Percentiles rank a stretch among this genome's conserved stretches.
phyloP scores from a whole-genome alignment of 2,797 vertebrate genomes.

The Characodon lateralis region DNA sequence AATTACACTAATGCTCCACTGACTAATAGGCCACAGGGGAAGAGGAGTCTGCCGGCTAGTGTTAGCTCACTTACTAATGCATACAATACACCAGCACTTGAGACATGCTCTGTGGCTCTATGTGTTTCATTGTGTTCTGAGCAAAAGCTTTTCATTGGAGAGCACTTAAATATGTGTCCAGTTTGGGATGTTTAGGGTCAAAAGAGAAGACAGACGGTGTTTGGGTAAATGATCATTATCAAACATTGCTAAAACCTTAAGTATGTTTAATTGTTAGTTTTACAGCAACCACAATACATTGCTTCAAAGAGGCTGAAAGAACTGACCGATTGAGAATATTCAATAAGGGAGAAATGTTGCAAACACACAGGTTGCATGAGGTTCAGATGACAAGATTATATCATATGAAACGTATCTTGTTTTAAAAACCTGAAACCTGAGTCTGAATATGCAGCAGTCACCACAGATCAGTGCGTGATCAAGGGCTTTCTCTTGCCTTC shows the following conservation, averaged over 20 bases:
- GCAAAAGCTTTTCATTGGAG: neutral
- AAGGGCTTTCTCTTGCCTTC: neutral
- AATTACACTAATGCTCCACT: slow-evolving; percentile 78
- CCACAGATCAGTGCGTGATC: neutral
- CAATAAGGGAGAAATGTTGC: neutral
- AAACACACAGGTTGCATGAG: neutral
- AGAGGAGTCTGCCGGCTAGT: slow-evolving; percentile 50
- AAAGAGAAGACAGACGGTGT: neutral
- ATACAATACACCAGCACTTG: slow-evolving; percentile 36
- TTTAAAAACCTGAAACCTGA: neutral
- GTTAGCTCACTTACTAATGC: slow-evolving; percentile 55
- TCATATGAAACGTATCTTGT: neutral
- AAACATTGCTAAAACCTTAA: neutral
- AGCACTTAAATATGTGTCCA: neutral
- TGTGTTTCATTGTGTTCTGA: slow-evolving; percentile 17
- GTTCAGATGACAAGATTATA: neutral
- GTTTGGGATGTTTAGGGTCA: neutral
- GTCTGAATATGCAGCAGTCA: neutral
- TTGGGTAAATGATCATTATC: neutral
- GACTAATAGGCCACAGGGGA: slow-evolving; percentile 76
- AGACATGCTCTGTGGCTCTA: neutral
- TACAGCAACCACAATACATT: neutral
- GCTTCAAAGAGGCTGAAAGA: neutral
- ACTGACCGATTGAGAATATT: neutral
- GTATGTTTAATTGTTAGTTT: neutral